These are phyloP conservation scores for Hypotaenidia okinawae DNA, from an alignment of 2,797 vertebrate genomes.

Conservation along the genomic window DNA sequence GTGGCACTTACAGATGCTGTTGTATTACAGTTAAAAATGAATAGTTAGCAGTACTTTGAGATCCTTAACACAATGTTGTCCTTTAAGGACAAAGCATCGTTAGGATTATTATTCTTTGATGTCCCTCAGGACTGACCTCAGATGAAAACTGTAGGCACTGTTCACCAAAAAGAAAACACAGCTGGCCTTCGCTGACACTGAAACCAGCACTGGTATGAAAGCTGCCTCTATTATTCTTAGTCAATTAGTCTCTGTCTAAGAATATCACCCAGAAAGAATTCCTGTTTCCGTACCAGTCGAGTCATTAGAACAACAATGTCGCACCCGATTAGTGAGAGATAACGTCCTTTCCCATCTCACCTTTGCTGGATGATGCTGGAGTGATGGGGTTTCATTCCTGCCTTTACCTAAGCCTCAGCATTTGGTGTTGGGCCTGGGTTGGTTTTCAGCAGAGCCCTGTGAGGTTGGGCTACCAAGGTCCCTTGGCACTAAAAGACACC, in stretches of 20 bases:
- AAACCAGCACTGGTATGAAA: constrained; percentile 45
- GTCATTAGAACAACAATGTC: constrained; percentile 31
- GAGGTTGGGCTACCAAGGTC: neutral
- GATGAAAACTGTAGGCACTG: constrained; percentile 50
- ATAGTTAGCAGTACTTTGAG: neutral
- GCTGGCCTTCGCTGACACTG: constrained; percentile 54
- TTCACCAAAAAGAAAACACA: constrained; percentile 67
- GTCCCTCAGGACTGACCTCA: constrained; percentile 33
- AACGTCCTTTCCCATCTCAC: neutral
- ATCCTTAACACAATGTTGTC: neutral
- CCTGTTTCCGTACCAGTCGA: constrained; percentile 15
- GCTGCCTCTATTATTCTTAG: constrained; percentile 58
- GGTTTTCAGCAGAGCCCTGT: neutral
- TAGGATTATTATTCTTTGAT: constrained; percentile 39
- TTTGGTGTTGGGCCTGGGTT: neutral
- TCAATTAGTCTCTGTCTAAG: constrained; percentile 56
- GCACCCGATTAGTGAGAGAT: neutral
- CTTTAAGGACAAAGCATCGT: constrained; percentile 24
- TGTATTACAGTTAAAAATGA: neutral
- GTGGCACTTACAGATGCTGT: neutral
- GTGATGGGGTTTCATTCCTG: neutral
- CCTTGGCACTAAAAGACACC: neutral
- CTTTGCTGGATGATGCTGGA: neutral
- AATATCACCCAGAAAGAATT: constrained; percentile 54
- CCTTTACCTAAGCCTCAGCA: neutral